These are phyloP conservation scores for Bucco capensis DNA, from an alignment of 2,113 vertebrate genomes.

Conservation along the genomic window DNA sequence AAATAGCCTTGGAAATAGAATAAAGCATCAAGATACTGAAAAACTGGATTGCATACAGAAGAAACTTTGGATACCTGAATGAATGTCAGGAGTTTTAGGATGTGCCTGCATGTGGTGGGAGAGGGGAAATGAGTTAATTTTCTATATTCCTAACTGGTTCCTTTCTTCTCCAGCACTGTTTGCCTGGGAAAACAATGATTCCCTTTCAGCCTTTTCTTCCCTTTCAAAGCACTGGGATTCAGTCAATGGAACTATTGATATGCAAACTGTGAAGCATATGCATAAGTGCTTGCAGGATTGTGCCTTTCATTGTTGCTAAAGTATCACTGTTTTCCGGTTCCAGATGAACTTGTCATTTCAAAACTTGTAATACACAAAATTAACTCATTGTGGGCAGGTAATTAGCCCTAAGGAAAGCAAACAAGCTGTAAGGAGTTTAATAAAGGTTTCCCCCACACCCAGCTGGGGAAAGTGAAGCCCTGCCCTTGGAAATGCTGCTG, in stretches of 20 bases:
- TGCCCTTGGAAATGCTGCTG: not conserved
- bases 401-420: constrained; percentile 23
- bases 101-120: not conserved
- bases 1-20: not conserved
- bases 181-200: constrained; percentile 39
- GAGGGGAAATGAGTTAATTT: constrained; percentile 41
- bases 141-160: constrained; percentile 40
- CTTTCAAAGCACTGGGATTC: constrained; percentile 30
- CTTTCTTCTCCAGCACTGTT: constrained; percentile 20
- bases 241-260: constrained; percentile 46
- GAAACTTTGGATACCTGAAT: not conserved
- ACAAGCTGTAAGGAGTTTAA: not conserved
- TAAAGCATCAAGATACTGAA: not conserved
- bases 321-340: constrained; percentile 35
- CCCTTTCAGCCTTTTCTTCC: constrained; percentile 40
- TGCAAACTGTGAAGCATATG: constrained; percentile 50
- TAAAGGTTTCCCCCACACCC: not conserved
- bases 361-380: constrained; percentile 25
- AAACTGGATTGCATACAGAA: not conserved
- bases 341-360: constrained; percentile 52
- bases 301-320: constrained; percentile 20
- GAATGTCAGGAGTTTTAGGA: not conserved
- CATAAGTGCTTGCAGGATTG: constrained; percentile 29
- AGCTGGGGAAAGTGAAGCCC: not conserved
- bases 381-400: not conserved